A percentile compares a stretch with the other conserved stretches of the same genome.
Conservation (phyloP, 2,113 vertebrate species). For the Mobula birostris region DNA sequence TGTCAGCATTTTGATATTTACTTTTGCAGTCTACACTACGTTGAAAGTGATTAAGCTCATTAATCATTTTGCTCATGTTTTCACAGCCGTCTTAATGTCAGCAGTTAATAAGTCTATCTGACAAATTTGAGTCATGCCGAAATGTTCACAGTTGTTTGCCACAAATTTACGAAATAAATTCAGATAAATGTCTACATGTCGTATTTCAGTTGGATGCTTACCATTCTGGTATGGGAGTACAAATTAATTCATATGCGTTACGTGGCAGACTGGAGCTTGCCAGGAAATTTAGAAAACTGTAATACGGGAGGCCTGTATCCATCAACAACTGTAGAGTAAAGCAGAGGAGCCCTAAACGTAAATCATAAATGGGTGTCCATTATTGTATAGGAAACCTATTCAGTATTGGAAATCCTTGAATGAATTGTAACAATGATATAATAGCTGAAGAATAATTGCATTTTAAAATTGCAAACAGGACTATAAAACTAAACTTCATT, state of each 20-base stretch:
- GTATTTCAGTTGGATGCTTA: neutral
- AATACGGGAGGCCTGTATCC: neutral
- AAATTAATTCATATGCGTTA: neutral
- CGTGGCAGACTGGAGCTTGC: no score
- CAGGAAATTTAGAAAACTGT: neutral
- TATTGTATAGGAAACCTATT: neutral
- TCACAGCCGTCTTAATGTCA: neutral
- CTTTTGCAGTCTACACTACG: neutral
- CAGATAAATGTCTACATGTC: neutral
- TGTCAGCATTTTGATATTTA: neutral
- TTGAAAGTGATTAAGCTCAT: neutral
- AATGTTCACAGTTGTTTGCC: neutral
- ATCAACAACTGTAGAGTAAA: neutral
- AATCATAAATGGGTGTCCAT: no score
- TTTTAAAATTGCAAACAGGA: neutral
- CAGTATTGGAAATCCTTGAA: neutral
- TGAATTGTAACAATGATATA: neutral
- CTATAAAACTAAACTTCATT: neutral
- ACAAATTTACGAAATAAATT: slow-evolving; percentile 1
- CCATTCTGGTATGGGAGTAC: neutral
- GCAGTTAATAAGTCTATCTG: neutral
- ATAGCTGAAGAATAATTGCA: neutral
- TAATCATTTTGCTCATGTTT: neutral
- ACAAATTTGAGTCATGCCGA: neutral
- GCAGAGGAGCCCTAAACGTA: neutral